phyloP scores from a whole-genome alignment of 2,888 invertebrate genomes.

The Scaptodrosophila latifasciaeformis region DNA sequence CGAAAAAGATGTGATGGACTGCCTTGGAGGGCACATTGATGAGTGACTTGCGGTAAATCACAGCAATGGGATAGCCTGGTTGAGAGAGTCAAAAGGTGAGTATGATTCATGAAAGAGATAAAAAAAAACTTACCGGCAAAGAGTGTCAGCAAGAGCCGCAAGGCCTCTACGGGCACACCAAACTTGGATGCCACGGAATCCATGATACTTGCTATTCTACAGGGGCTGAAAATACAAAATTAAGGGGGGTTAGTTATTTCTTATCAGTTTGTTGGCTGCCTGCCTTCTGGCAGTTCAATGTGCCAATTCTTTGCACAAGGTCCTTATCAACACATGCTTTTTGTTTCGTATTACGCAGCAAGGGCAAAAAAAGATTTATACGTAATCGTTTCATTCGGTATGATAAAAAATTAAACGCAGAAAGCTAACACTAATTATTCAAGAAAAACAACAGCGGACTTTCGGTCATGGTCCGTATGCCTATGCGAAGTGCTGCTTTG shows the following conservation, averaged over 20 bases:
- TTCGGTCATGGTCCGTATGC: too few species aligned
- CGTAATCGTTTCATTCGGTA: not conserved
- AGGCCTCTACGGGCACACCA: slow-evolving; percentile 80
- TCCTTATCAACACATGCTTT: too few species aligned
- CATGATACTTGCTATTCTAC: slow-evolving; percentile 19
- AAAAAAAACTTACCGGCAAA: slow-evolving; percentile 77
- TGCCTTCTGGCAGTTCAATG: not conserved
- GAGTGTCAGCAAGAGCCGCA: slow-evolving; percentile 80
- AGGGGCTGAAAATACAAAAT: not conserved
- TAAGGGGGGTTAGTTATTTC: too few species aligned
- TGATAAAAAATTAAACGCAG: slow-evolving; percentile 11
- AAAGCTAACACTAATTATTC: not conserved
- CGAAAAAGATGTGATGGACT: slow-evolving; percentile 85
- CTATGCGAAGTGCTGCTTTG: too few species aligned
- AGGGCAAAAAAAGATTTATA: not conserved
- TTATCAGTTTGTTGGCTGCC: not conserved
- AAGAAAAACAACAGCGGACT: too few species aligned
- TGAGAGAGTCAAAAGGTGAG: not conserved
- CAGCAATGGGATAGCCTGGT: slow-evolving; percentile 85
- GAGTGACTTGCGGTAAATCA: slow-evolving; percentile 79
- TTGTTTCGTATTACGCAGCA: too few species aligned
- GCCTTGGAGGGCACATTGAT: slow-evolving; percentile 76
- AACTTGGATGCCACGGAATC: slow-evolving; percentile 21
- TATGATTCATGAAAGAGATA: not conserved
- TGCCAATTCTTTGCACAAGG: too few species aligned